phyloP scores from a whole-genome alignment of 2,797 vertebrate genomes.

The Ficedula albicollis region DNA sequence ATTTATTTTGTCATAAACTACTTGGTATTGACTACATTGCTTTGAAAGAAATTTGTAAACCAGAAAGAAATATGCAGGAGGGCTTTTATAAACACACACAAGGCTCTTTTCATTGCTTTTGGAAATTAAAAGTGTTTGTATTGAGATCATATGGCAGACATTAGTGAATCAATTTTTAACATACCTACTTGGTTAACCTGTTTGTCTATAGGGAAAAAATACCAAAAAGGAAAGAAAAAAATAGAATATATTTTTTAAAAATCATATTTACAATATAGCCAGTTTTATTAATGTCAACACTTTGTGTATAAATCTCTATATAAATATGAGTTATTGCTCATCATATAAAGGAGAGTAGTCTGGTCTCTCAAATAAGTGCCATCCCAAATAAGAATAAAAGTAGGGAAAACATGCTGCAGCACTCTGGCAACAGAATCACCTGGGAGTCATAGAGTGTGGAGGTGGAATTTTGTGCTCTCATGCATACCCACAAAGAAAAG shows the following conservation, averaged over 20 bases:
- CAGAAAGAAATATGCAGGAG: neutral
- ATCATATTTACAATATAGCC: neutral
- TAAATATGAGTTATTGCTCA: neutral
- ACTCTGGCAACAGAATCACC: neutral
- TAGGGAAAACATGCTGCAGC: neutral
- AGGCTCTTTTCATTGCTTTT: neutral
- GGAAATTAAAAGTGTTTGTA: constrained; percentile 5
- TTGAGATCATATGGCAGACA: neutral
- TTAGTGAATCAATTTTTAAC: neutral
- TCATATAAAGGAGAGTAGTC: neutral
- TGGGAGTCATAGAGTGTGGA: neutral
- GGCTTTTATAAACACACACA: neutral
- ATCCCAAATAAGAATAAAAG: neutral
- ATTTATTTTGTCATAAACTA: neutral
- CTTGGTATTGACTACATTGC: neutral
- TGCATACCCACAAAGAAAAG: neutral
- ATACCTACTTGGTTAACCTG: neutral
- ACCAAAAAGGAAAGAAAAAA: neutral
- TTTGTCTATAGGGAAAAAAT: neutral
- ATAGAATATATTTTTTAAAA: neutral
- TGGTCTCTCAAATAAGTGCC: neutral
- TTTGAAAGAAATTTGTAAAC: neutral
- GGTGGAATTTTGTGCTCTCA: neutral
- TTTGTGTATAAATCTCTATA: neutral
- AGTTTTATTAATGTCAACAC: neutral